Base-by-base conservation (phyloP, 1,140 invertebrate species). In the Eupeodes corollae region DNA sequence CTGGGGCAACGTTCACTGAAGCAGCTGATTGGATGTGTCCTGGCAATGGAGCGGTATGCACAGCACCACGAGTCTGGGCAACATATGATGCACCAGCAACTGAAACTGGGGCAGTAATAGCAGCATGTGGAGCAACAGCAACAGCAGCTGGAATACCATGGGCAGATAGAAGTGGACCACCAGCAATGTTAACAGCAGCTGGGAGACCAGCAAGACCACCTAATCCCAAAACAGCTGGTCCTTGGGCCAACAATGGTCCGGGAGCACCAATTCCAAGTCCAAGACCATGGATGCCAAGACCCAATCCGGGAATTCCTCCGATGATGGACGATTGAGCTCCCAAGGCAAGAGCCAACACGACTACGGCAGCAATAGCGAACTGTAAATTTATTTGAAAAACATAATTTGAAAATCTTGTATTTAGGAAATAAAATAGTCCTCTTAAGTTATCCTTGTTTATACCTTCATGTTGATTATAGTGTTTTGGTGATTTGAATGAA, bases 1-100 rank as follows among this genome's bases (percentile, higher is more conserved):
- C 72, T 41, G 73, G 72, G 13, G 69, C 69, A 48, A 71, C 63
- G 50, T 75, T 74, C 63, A 67, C 53, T 13, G 60, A 56, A 35
- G 60, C 60, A 34, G 58, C 64, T 41, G 64, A 67, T 44, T 58
- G 53, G 33, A 60, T 52, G 46, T 67, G 62, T 52, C 71, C 70
- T 21, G 72, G 63, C 48, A 74, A 60, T 15, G 72, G 72, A 50
- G 73, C 73, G 8, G 66, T 63, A 51, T 75, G 73, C 2, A 75
- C 52, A 30, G 73, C 70, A 35, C 73, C 73, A 46, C 70, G 69
- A 41, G 69, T 75, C 47, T 73, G 70, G 44, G 73, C 73, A 21
- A 73, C 72, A 47, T 75, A 75, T 26, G 21, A 26, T 3, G 21
- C 21, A 26, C 21, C 21, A 26, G 3, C 3, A 3, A 26, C 21